Base-by-base conservation (phyloP, 2,113 vertebrate species). In the Larimichthys crocea region DNA sequence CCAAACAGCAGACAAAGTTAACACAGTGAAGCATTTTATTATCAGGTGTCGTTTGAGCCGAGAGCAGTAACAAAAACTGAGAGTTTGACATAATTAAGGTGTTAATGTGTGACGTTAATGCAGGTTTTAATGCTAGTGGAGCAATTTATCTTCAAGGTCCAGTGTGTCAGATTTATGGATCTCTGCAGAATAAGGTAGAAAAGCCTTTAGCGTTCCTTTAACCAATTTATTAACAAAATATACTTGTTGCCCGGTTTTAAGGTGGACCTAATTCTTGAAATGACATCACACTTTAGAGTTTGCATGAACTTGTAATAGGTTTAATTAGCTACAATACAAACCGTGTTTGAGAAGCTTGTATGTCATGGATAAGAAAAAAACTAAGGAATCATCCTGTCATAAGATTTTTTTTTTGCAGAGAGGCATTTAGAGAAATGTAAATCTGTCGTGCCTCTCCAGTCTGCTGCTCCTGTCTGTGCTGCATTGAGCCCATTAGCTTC, bases 401-500 rank as follows among this genome's bases (percentile, higher is more conserved):
- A 29, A 56, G 19, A 50, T 22, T 63, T 26, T 44, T 7, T n/a
- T 62, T 44, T 49, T 72, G 60, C 29, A 49, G 12, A 8, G 57
- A 76, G 53, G 26, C 48, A 26, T 74, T 61, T 63, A 3, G 3
- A 48, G 5, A n/a, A 55, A 5, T 76, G 42, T 24, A 66, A 65
- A 68, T 68, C 20, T 50, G 2, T 60, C 52, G 20, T 61, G 50
- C 49, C 60, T 49, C 42, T 55, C 62, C 78, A 49, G 48, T 24
- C 29, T 40, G 73, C 79, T 64, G 31, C 74, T 70, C 20, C 73
- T 59, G 77, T 80, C 65, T 22, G 69, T 35, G 49, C 66, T 19
- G 53, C 79, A 44, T 40, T 8, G 62, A 66, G 70, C 55, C 70
- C 80, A 78, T 88, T 88, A 85, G 63, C 68, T 20, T 75, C 64